phyloP scores from a whole-genome alignment of 2,113 vertebrate genomes.

The Anhinga anhinga region DNA sequence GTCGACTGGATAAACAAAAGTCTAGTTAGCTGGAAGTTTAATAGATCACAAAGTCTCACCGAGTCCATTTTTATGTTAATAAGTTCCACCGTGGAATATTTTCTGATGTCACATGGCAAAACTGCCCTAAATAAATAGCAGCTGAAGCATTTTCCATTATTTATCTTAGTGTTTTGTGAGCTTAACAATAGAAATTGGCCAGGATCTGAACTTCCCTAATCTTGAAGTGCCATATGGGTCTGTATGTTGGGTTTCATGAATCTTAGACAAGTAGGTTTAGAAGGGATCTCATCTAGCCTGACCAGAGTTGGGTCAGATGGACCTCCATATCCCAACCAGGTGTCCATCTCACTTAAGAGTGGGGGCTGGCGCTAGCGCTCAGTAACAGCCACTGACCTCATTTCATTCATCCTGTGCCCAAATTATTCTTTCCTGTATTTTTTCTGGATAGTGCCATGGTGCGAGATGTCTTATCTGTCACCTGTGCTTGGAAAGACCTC shows the following conservation, averaged over 20 bases:
- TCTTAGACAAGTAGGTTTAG: background rate
- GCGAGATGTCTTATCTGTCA: background rate
- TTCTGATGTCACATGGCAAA: constrained; percentile 47
- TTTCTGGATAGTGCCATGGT: background rate
- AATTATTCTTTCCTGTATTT: background rate
- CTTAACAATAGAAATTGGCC: constrained; percentile 21
- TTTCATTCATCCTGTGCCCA: background rate
- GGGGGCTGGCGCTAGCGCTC: rapidly evolving
- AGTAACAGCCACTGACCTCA: background rate
- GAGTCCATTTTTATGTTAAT: constrained; percentile 54
- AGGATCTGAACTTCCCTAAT: background rate
- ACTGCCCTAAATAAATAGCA: constrained; percentile 46
- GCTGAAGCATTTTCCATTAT: constrained; percentile 34
- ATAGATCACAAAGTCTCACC: constrained; percentile 59
- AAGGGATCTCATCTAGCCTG: background rate
- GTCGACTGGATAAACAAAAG: constrained; percentile 68
- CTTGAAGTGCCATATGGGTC: background rate
- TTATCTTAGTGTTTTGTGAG: constrained; percentile 1
- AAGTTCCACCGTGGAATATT: constrained; percentile 57
- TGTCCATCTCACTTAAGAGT: background rate
- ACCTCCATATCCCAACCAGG: background rate
- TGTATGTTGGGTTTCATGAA: background rate
- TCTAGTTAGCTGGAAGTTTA: constrained; percentile 58
- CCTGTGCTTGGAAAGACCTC: background rate
- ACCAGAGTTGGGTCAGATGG: background rate